phyloP scores from a whole-genome alignment of 2,888 invertebrate genomes.

The Chalcosyrphus nemorum region DNA sequence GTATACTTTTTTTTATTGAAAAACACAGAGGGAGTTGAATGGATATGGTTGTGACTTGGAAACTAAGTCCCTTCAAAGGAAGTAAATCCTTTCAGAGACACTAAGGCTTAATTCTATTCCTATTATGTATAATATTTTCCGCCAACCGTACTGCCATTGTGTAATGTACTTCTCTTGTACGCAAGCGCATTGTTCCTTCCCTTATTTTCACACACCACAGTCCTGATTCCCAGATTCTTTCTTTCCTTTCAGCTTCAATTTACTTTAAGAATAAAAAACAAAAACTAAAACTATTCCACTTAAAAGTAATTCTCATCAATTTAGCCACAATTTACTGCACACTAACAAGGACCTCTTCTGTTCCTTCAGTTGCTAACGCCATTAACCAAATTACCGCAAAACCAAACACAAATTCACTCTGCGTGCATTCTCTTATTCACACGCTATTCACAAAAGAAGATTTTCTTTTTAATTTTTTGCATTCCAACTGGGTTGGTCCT shows the following conservation, averaged over 20 bases:
- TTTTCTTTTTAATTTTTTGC: background rate
- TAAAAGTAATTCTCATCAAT: conserved; percentile 33
- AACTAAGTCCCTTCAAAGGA: no score
- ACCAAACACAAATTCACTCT: conserved; percentile 27
- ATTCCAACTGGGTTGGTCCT: background rate
- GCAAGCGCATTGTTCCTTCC: no score
- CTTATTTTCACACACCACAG: no score
- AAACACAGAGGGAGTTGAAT: no score
- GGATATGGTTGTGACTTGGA: no score
- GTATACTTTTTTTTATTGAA: no score
- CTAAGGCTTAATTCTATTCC: no score
- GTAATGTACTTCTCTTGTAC: no score
- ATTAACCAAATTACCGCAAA: conserved; percentile 52
- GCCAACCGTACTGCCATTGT: no score
- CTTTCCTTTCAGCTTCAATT: background rate
- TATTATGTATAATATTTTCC: no score
- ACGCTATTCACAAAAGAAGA: conserved; percentile 19
- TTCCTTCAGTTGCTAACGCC: conserved; percentile 3
- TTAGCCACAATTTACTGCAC: conserved; percentile 27
- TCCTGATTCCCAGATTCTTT: background rate
- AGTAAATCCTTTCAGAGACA: no score
- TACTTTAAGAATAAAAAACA: background rate
- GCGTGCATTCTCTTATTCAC: conserved; percentile 30
- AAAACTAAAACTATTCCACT: conserved; percentile 12
- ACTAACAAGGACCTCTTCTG: conserved; percentile 23